A percentile compares a stretch with the other conserved stretches of the same genome.
phyloP scores from a whole-genome alignment of 2,113 vertebrate species.

The Martes martes region DNA sequence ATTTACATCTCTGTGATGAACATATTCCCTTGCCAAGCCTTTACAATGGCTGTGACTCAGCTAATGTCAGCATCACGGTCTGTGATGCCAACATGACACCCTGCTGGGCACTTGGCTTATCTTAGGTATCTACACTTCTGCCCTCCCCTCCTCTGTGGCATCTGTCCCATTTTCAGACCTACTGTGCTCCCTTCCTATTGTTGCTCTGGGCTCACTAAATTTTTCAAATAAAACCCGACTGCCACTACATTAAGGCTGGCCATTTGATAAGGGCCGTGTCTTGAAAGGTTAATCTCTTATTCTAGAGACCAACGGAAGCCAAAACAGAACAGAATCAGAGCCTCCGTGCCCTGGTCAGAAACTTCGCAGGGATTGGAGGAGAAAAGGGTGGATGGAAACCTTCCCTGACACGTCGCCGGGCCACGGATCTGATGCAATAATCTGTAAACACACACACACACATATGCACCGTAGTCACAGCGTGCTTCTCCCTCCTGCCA shows the following conservation, averaged over 20 bases:
- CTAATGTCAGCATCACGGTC: neutral
- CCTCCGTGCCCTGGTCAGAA: neutral
- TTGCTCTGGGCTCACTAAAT: neutral
- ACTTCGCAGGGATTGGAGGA: neutral
- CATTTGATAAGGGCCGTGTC: neutral
- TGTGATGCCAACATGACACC: neutral
- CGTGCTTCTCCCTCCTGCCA: neutral
- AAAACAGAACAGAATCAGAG: neutral
- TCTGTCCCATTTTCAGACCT: neutral
- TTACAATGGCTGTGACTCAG: neutral
- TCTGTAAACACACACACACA: neutral
- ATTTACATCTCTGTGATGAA: neutral
- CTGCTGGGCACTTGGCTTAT: neutral
- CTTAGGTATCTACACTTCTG: neutral
- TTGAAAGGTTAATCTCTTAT: constrained; percentile 42
- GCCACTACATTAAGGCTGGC: neutral
- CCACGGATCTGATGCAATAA: neutral
- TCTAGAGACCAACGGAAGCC: neutral
- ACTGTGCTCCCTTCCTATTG: neutral
- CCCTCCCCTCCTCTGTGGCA: no score
- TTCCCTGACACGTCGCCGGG: neutral
- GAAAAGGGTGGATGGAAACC: neutral
- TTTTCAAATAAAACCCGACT: neutral
- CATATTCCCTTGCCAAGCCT: neutral
- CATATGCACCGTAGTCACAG: neutral